Evolutionary conservation across 53 echinoderm and acorn worm species (phyloP), one percentile per base, ranked within the genome.

Genomic region (Arbacia lixula): DNA sequence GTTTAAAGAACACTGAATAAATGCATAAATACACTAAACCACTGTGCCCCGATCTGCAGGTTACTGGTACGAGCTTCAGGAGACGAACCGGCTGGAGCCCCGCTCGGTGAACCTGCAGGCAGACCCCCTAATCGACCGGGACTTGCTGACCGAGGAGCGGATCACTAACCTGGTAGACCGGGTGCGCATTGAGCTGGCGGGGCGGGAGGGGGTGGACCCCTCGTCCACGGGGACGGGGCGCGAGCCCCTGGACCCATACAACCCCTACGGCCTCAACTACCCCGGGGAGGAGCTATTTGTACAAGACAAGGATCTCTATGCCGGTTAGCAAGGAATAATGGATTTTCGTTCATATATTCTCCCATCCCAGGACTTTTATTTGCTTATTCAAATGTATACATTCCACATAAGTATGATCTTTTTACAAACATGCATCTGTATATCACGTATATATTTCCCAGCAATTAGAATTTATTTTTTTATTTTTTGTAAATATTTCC

Each of bases 281-380:
- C 62, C 88, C 3, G 76, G 91, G 0, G 73, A 86, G 0, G 86
- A 66, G 27, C 86, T 98, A 58, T 68, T 88, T 41, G 43, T 92
- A 4, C 73, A 94, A 37, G 79, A 78, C 60, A 92, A 88, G 28
- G 72, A 68, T 12, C 16, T 65, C 6, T 88, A 78, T 31, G 77
- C 91, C 0, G 79, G 79, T 78, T 37, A 37, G 36, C 38, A 16
- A n/a, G n/a, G n/a, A n/a, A n/a, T n/a, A n/a, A n/a, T n/a, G n/a
- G n/a, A n/a, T n/a, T n/a, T n/a, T n/a, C n/a, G n/a, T n/a, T n/a
- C n/a, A n/a, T n/a, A n/a, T n/a, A n/a, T n/a, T n/a, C n/a, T n/a
- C n/a, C n/a, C n/a, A n/a, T n/a, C n/a, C n/a, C n/a, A n/a, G n/a
- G n/a, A n/a, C n/a, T n/a, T n/a, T n/a, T n/a, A n/a, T n/a, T n/a